phyloP scores from a whole-genome alignment of 2,797 vertebrate species.

The Squalus acanthias region DNA sequence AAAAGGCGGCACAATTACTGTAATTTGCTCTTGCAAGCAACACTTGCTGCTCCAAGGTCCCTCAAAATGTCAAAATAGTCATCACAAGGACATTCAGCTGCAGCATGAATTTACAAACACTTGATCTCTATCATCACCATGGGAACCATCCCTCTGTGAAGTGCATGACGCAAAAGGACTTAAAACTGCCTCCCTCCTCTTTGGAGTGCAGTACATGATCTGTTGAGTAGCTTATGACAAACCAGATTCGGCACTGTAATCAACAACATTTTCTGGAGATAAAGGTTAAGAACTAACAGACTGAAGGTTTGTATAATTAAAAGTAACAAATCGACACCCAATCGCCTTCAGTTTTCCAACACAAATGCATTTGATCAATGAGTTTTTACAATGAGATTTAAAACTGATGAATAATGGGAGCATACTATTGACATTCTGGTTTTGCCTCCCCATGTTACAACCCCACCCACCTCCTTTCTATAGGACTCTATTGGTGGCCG shows the following conservation, averaged over 20 bases:
- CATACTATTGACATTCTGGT: not conserved
- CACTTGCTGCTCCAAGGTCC: not conserved
- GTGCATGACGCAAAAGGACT: slow-evolving; percentile 1
- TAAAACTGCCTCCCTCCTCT: not conserved
- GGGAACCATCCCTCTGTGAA: not conserved
- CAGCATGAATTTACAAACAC: not conserved
- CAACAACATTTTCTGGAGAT: not conserved
- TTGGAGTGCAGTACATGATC: not conserved
- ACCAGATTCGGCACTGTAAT: not conserved
- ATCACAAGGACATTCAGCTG: not conserved
- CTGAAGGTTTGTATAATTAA: not conserved
- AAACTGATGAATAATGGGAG: not conserved
- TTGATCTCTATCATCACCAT: not conserved
- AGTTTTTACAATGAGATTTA: not conserved
- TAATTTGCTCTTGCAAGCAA: not conserved
- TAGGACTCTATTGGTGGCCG: no score
- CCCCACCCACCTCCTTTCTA: not conserved
- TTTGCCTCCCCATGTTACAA: not conserved
- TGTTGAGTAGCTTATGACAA: not conserved
- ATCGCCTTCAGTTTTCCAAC: not conserved
- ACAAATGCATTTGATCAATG: not conserved
- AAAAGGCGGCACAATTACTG: no score
- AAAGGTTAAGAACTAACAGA: not conserved
- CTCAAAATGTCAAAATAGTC: not conserved
- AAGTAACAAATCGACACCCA: no score